These are phyloP conservation scores for Mesorhabditis sp. DNA, from an alignment of 2,888 invertebrate species.

Conservation along the genomic window DNA sequence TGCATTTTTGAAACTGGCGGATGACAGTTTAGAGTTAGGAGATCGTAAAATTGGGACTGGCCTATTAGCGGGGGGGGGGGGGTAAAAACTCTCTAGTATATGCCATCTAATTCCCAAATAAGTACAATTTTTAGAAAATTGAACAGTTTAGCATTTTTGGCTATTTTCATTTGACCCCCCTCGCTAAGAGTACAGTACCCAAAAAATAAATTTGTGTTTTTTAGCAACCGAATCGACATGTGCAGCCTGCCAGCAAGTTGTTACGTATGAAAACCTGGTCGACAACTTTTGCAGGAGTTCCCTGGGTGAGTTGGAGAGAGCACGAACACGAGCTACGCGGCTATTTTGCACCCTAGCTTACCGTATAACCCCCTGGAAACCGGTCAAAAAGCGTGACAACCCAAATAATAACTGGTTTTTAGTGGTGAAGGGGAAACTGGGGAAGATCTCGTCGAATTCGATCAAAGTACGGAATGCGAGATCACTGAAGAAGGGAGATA, in stretches of 20 bases:
- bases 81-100: no score
- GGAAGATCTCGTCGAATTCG: conserved; percentile 28
- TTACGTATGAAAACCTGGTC: conserved; percentile 67
- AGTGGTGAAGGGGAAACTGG: conserved; percentile 49
- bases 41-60: no score
- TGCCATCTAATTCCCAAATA: no score
- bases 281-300: conserved; percentile 66
- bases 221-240: conserved; percentile 57
- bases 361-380: not conserved
- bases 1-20: no score
- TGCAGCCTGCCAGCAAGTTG: conserved; percentile 65
- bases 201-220: conserved; percentile 17
- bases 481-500: conserved; percentile 43
- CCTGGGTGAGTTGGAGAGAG: conserved; percentile 61
- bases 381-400: not conserved
- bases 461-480: conserved; percentile 42
- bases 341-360: not conserved
- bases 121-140: no score
- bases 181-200: not conserved
- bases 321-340: not conserved
- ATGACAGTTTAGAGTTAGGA: no score
- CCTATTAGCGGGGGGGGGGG: no score
- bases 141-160: no score
- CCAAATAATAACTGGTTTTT: conserved; percentile 16
- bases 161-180: no score